Evolutionary conservation across 2,797 vertebrate genomes (phyloP).

Genomic region (Dipus sagitta): DNA sequence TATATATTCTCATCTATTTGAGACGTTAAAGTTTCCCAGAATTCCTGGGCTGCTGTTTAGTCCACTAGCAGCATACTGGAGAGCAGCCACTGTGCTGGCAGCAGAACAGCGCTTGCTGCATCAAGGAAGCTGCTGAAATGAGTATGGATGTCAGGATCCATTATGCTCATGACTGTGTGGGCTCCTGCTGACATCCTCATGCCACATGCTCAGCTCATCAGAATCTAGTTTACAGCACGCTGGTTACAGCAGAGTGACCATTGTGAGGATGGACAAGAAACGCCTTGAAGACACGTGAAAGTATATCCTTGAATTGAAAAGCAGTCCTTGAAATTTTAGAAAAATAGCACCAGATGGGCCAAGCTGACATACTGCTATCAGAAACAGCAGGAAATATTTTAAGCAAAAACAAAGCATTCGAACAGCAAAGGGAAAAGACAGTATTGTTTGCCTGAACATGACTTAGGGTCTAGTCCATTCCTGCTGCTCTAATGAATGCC

Average conservation of each 20-base stretch:
- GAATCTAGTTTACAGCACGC: not conserved
- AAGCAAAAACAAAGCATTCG: constrained; percentile 33
- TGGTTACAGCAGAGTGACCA: not conserved
- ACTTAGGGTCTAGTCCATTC: not conserved
- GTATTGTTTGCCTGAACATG: constrained; percentile 17
- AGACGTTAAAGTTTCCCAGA: constrained; percentile 55
- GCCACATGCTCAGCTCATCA: not conserved
- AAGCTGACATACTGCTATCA: constrained; percentile 61
- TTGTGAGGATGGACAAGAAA: not conserved
- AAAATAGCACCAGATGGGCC: constrained; percentile 74
- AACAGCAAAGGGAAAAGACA: constrained; percentile 23
- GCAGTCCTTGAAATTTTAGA: constrained; percentile 49
- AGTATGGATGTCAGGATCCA: not conserved
- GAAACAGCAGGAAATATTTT: constrained; percentile 69
- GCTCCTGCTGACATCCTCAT: not conserved
- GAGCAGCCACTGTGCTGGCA: not conserved
- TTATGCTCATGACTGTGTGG: not conserved
- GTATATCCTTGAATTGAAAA: constrained; percentile 24
- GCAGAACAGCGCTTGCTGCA: not conserved
- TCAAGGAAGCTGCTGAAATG: not conserved
- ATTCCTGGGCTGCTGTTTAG: constrained; percentile 9
- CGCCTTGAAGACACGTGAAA: constrained; percentile 39
- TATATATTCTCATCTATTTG: not conserved
- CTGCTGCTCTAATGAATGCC: not conserved
- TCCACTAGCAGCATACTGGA: constrained; percentile 44